Evolutionary conservation across 2,113 vertebrate genomes (phyloP), one percentile per base, ranked within the genome.

Genomic region (Rhadina sibilatrix): DNA sequence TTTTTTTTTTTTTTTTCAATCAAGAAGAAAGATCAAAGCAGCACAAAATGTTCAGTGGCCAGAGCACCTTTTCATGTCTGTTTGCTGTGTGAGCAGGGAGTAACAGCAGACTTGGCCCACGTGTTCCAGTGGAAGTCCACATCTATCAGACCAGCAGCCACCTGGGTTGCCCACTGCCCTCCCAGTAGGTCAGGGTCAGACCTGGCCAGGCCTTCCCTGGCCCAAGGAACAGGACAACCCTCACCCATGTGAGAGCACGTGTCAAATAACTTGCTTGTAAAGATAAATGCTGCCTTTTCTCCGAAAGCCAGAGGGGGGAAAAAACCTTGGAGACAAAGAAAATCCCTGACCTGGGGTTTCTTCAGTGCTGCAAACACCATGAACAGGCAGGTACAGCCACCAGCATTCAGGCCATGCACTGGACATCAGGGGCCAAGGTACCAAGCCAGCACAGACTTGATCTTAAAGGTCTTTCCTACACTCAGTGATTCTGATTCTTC

Each of bases 201-300:
- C 6, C 81, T 65, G 63, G 7, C 33, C 70, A 50, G 24, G 19
- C 7, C 52, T 35, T 30, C 53, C 30, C 68, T 54, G 15, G 21
- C 9, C 56, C 84, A 77, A 42, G 20, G n/a, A 95, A 59, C 47
- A 5, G 17, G 12, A 30, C 11, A 54, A 11, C 11, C 28, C 11
- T 27, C 44, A 49, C 8, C 6, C 37, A 12, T 1, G 12, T 0
- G 2, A 64, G 76, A 82, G 10, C 21, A 75, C 3, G 2, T 30
- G 10, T 6, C 78, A 56, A 57, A 88, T 22, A 90, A 49, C 17
- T 42, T 28, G 12, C 52, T 25, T 53, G 38, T 49, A 31, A 79
- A 76, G 49, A 33, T 6, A 85, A 87, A 57, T 3, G 12, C 44
- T 60, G 42, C 40, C 33, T 54, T 75, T 79, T 33, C 35, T 78